Percentiles rank a stretch among this genome's conserved stretches.
phyloP scores from a whole-genome alignment of 2,888 invertebrate species.

The Nymphalis polychloros region DNA sequence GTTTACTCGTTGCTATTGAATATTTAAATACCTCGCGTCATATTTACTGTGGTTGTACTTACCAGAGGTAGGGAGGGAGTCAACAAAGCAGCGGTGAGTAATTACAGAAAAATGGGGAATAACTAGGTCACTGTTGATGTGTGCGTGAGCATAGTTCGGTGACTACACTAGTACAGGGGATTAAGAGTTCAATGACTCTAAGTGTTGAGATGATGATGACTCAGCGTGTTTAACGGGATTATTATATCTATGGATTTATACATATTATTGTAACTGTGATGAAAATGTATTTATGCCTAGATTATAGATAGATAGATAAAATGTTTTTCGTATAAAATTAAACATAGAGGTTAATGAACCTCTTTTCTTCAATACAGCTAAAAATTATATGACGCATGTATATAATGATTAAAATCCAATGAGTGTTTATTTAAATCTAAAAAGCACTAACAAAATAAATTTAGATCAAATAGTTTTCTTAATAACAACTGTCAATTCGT shows the following conservation, averaged over 20 bases:
- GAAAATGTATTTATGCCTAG: too few relatives aligned
- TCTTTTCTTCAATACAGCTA: too few relatives aligned
- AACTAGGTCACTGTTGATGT: constrained; percentile 71
- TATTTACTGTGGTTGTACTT: constrained; percentile 38
- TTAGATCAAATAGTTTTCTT: too few relatives aligned
- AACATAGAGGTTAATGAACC: too few relatives aligned
- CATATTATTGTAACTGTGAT: background rate
- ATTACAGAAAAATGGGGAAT: constrained; percentile 79
- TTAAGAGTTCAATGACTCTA: constrained; percentile 41
- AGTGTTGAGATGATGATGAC: constrained; percentile 37
- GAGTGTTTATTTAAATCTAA: too few relatives aligned
- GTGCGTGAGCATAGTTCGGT: constrained; percentile 47
- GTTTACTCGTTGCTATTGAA: constrained; percentile 16
- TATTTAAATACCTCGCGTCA: constrained; percentile 30
- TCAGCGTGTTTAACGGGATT: constrained; percentile 20
- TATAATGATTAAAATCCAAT: too few relatives aligned
- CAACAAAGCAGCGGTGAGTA: constrained; percentile 74
- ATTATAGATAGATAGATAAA: too few relatives aligned
- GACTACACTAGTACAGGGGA: constrained; percentile 36
- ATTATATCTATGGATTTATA: constrained; percentile 7
- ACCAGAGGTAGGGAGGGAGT: constrained; percentile 52
- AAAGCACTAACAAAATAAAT: too few relatives aligned
- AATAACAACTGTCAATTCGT: too few relatives aligned
- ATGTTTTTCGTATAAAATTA: too few relatives aligned
- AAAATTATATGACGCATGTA: too few relatives aligned